Base-by-base conservation (phyloP, 2,113 vertebrate species). In the Haliaeetus leucogaster region DNA sequence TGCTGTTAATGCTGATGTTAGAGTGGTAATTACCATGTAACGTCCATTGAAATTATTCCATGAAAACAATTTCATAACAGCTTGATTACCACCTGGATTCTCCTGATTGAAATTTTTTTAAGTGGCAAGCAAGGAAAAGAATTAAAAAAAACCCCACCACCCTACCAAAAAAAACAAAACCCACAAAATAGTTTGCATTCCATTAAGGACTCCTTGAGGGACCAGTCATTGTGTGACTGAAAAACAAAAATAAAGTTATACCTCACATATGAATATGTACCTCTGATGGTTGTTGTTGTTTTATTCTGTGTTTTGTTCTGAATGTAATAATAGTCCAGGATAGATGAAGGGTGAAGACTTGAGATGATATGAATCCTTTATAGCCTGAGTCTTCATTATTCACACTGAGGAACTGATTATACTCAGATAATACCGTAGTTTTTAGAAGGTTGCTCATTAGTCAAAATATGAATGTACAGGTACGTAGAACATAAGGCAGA, bases 51-150 rank as follows among this genome's bases (percentile, higher is more conserved):
- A 98, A 97, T 97, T 94, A 94, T 86, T 97, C 65, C 38, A 36
- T 86, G 50, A 95, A 93, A 97, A 83, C 38, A 95, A 89, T 97
- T 98, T 97, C 29, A 81, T 97, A 94, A 56, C 13, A 83, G 30
- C 77, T 89, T 98, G 93, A 96, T 95, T 97, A 81, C 80, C n/a
- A 93, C 70, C 71, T 97, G 70, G 56, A 96, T 83, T 97, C 66
- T 82, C 34, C 76, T 77, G 58, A 88, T 45, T 90, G 22, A 91
- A 74, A 78, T 62, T 90, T 77, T 65, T 65, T 90, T 83, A 93
- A 97, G 42, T 82, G 76, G 36, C 77, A 95, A 77, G n/a, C 27
- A 95, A 91, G 42, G 10, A 95, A 89, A 82, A 90, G 11, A 92
- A 86, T 59, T 21, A 25, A 58, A 19, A 42, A 43, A 50, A 42